phyloP scores from a whole-genome alignment of 2,888 invertebrate species.

The Lomographa bimaculata region DNA sequence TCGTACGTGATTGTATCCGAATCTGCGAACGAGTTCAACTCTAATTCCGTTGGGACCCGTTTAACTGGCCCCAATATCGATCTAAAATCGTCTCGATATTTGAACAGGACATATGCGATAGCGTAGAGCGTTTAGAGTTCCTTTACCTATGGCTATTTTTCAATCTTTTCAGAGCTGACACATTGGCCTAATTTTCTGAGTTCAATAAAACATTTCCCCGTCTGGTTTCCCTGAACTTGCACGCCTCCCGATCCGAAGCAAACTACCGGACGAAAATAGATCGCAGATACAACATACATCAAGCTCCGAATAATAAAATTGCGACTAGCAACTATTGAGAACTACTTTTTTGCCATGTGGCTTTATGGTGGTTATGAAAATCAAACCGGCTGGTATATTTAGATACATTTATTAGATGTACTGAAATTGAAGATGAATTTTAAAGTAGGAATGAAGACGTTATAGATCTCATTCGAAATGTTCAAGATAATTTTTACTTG shows the following conservation, averaged over 20 bases:
- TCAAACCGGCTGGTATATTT: no score
- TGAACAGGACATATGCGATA: conserved; percentile 29
- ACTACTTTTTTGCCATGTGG: neutral
- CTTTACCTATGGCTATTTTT: conserved; percentile 28
- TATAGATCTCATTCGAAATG: no score
- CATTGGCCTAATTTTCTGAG: conserved; percentile 61
- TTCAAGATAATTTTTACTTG: no score
- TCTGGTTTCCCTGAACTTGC: conserved; percentile 77
- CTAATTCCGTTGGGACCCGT: conserved; percentile 50
- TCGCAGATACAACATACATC: conserved; percentile 47
- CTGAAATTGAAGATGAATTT: no score
- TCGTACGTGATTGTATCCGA: conserved; percentile 63
- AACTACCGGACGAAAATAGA: conserved; percentile 54
- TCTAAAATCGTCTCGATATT: conserved; percentile 33
- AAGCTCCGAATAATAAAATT: conserved; percentile 44
- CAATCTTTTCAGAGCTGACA: conserved; percentile 44
- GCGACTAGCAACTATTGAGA: conserved; percentile 22
- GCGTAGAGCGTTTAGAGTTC: conserved; percentile 37
- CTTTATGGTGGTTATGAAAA: conserved; percentile 2
- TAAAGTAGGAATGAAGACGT: no score
- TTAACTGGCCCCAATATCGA: conserved; percentile 48
- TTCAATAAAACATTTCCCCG: conserved; percentile 67
- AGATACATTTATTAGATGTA: no score
- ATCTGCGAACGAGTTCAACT: conserved; percentile 44
- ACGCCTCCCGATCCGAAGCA: conserved; percentile 50